A percentile compares a stretch with the other conserved stretches of the same genome.
Conservation (phyloP, 2,113 vertebrate species). For the Shinisaurus crocodilurus region DNA sequence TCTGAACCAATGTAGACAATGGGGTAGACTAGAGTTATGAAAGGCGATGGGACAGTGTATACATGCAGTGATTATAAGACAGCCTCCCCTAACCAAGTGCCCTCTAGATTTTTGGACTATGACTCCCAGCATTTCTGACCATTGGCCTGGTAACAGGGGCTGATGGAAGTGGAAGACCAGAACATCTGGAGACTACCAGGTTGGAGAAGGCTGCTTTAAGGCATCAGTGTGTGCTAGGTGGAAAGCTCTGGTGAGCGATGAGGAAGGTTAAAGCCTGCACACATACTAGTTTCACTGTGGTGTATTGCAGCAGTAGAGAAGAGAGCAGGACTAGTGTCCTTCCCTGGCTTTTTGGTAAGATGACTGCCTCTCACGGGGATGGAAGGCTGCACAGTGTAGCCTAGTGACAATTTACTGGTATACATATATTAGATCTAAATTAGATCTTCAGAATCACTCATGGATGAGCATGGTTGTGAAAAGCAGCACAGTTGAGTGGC, state of each 20-base stretch:
- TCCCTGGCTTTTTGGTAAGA: not conserved
- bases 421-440: not conserved
- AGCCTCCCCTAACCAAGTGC: too few species aligned
- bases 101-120: too few species aligned
- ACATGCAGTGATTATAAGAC: too few species aligned
- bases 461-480: not conserved
- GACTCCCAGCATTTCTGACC: too few species aligned
- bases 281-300: not conserved
- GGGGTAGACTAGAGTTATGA: not conserved
- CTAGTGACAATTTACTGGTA: not conserved
- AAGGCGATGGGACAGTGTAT: not conserved
- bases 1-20: not conserved
- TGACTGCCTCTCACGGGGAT: not conserved
- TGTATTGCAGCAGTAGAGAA: not conserved
- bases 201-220: not conserved
- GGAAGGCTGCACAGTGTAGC: not conserved
- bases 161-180: too few species aligned
- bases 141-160: too few species aligned
- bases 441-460: not conserved
- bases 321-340: not conserved
- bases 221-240: not conserved
- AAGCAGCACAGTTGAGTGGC: too few species aligned
- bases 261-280: not conserved
- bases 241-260: not conserved
- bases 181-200: too few species aligned